Base-by-base conservation (phyloP, 2,888 invertebrate species). In the Lasioglossum malachurum region DNA sequence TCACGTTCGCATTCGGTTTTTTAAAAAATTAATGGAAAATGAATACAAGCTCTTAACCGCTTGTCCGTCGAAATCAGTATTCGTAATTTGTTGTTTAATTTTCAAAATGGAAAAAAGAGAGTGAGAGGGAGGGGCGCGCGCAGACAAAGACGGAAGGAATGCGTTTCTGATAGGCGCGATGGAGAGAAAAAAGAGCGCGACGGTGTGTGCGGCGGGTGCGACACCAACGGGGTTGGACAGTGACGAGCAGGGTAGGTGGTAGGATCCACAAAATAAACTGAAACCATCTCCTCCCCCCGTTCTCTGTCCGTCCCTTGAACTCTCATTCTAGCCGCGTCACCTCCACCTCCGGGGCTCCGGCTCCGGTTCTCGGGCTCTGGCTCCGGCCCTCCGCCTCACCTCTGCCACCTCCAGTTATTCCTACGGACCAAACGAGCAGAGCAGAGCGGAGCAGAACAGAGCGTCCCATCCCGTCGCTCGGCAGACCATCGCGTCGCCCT, bases 251-350 rank as follows among this genome's bases (percentile, higher is more conserved):
- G 91, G 88, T 92, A 92, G 93, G 92, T 93, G 53, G 53, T 53
- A 93, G 93, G 93, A 94, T 92, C 93, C 94, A 93, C 93, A 94
- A 94, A 94, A 94, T 94, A 94, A 94, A 94, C 94, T 93, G 93
- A 93, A 94, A 93, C 94, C 93, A 90, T 87, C 92, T 92, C 89
- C 89, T 85, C 75, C 78, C 90, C 49, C 80, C 67, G 67, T 23
- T 67, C 67, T 67, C 67, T 19, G 19, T 23, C 88, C 89, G 81
- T 91, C 90, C 90, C 86, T 89, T 86, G 83, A 78, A 80, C 87
- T 89, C 88, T 89, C 91, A 78, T 90, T 86, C 90, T 87, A 78
- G 89, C 87, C 81, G 88, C 90, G 90, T 91, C 88, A 87, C 88
- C 91, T 90, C 89, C 87, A 87, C 88, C 88, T 90, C 86, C 89